Base-by-base conservation (phyloP, 2,888 invertebrate genomes). In the Brachypterus glaber region DNA sequence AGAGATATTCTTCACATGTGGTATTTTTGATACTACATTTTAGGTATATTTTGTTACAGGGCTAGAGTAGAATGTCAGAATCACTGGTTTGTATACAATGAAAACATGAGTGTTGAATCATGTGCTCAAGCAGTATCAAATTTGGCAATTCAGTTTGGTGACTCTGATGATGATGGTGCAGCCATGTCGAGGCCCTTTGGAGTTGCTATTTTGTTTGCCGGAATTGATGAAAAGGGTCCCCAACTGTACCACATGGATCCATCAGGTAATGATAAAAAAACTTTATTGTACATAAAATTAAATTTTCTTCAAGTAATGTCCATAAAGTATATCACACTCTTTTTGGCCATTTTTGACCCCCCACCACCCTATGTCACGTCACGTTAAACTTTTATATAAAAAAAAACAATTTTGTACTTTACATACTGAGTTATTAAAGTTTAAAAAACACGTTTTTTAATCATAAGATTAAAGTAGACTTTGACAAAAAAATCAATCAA, bases 191-290 rank as follows among this genome's bases (percentile, higher is more conserved):
- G 98, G 43, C 98, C 98, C 3, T 99, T 98, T 70, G 98, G 98
- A 44, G 98, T 99, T 12, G 98, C 98, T 13, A 87, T 99, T 61
- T 74, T 99, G 53, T 96, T 98, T 72, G 98, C 96, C 51, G 88
- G 85, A 62, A 79, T 88, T 55, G 97, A 98, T 63, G 85, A 87
- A 55, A 88, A 88, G 57, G 92, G 95, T 1, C 92, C 97, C 1
- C 91, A 91, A 56, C 64, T 97, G 43, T 97, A 83, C 73, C 97
- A 98, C 63, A 92, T 99, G 89, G 98, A 99, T 65, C 98, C 97
- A 4, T 96, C 95, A 26, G 96, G 96, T 60, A 43, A 38, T n/a
- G n/a, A n/a, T n/a, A n/a, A n/a, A 34, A 16, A 9, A 24, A 30
- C 13, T 30, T 18, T 17, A 12, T 17, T 9, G 14, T 14, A 24